Conservation (phyloP, 2,113 vertebrate species). For the Cryptotis parvus region DNA sequence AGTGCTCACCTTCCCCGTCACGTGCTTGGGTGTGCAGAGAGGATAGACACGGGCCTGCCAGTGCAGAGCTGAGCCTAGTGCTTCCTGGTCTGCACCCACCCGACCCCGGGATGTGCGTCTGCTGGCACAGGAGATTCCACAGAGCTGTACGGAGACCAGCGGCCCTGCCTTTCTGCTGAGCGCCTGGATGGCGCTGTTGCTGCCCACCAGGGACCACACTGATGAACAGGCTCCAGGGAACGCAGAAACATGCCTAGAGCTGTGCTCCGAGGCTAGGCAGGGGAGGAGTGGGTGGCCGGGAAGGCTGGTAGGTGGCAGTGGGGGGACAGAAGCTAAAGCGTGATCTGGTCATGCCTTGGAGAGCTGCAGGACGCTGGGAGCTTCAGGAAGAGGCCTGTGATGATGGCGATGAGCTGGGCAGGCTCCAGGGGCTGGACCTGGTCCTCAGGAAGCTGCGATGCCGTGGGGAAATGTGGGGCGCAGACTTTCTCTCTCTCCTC, state of each 20-base stretch:
- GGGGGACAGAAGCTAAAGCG: too few relatives aligned
- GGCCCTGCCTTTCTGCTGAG: neutral
- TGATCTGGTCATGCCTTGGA: neutral
- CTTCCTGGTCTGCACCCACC: neutral
- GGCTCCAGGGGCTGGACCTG: neutral
- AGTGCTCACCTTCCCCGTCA: neutral
- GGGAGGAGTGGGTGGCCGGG: neutral
- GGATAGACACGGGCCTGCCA: neutral
- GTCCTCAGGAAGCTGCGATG: constrained; percentile 25
- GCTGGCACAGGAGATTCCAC: neutral
- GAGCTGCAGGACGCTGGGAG: neutral
- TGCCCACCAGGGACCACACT: neutral
- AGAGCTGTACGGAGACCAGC: neutral
- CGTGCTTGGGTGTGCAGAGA: neutral
- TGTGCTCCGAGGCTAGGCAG: neutral
- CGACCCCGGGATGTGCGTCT: neutral
- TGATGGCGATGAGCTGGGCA: neutral
- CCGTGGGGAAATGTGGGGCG: neutral
- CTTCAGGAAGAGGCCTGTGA: too few relatives aligned
- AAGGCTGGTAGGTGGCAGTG: too few relatives aligned
- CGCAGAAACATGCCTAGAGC: neutral
- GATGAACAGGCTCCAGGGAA: neutral
- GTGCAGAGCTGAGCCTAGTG: neutral
- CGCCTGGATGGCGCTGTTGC: neutral
- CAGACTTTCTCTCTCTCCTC: neutral